phyloP scores from a whole-genome alignment of 2,888 invertebrate genomes.

The Caenorhabditis sp. region DNA sequence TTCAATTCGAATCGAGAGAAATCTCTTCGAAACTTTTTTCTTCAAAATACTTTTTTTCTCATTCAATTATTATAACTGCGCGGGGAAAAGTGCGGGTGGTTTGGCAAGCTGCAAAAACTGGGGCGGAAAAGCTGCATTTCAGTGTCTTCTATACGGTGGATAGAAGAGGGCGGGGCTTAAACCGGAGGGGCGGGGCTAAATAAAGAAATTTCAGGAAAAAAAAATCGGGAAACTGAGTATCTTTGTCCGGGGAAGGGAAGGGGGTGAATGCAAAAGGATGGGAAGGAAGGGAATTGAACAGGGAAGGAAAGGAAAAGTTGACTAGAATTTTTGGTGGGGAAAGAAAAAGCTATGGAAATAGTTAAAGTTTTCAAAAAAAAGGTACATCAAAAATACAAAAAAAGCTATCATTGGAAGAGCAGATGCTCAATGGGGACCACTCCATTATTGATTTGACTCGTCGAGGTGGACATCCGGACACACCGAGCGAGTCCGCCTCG shows the following conservation, averaged over 20 bases:
- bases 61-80: too few relatives aligned
- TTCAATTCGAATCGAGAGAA: too few relatives aligned
- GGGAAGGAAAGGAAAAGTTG: slow-evolving; percentile 1
- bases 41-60: too few relatives aligned
- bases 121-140: slow-evolving; percentile 1
- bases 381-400: slow-evolving; percentile 3
- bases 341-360: neutral
- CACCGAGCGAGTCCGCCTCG: slow-evolving; percentile 72
- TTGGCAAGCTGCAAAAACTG: slow-evolving; percentile 5
- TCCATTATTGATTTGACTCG: slow-evolving; percentile 61
- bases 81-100: neutral
- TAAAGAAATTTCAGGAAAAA: too few relatives aligned
- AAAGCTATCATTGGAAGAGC: slow-evolving; percentile 34
- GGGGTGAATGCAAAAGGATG: neutral
- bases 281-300: neutral
- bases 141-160: slow-evolving; percentile 7
- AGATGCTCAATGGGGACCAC: slow-evolving; percentile 62
- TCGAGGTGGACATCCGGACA: slow-evolving; percentile 49
- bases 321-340: neutral
- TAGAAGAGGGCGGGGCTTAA: slow-evolving; percentile 15
- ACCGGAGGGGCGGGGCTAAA: neutral
- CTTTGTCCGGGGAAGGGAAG: neutral
- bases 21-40: too few relatives aligned
- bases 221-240: slow-evolving; percentile 9
- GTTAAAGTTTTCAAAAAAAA: slow-evolving; percentile 5